Evolutionary conservation across 1,140 invertebrate genomes (phyloP).

Genomic region (Belonocnema kinseyi): DNA sequence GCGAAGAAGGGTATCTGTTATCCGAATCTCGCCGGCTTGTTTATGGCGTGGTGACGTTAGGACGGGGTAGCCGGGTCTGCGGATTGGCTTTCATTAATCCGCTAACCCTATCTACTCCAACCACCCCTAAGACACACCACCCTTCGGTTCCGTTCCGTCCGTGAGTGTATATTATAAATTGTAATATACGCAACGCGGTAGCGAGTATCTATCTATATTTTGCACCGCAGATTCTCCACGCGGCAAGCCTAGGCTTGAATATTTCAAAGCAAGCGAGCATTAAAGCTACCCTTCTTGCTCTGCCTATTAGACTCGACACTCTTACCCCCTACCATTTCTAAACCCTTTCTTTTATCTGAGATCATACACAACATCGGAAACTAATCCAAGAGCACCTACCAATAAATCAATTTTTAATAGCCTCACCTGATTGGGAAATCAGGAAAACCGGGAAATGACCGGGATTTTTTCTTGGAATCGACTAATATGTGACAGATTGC

Average conservation of each 20-base stretch:
- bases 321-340: constrained; percentile 27
- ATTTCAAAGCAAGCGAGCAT: constrained; percentile 71
- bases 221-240: constrained; percentile 64
- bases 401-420: neutral
- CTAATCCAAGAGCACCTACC: neutral
- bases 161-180: constrained; percentile 71
- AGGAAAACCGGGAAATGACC: no score
- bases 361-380: constrained; percentile 7
- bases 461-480: no score
- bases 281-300: constrained; percentile 74
- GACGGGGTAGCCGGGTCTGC: constrained; percentile 58
- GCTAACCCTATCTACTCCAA: constrained; percentile 67
- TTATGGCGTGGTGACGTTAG: constrained; percentile 66
- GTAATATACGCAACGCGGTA: constrained; percentile 68
- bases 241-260: constrained; percentile 70
- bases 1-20: constrained; percentile 57
- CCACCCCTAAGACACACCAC: constrained; percentile 40
- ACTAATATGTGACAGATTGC: no score
- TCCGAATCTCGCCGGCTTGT: constrained; percentile 65
- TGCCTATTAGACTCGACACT: constrained; percentile 72
- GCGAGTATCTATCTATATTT: constrained; percentile 65
- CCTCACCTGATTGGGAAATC: no score
- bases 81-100: constrained; percentile 76
- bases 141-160: constrained; percentile 47
- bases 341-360: neutral